Base-by-base conservation (phyloP, 1,140 invertebrate genomes). In the Eubasilissa regina region DNA sequence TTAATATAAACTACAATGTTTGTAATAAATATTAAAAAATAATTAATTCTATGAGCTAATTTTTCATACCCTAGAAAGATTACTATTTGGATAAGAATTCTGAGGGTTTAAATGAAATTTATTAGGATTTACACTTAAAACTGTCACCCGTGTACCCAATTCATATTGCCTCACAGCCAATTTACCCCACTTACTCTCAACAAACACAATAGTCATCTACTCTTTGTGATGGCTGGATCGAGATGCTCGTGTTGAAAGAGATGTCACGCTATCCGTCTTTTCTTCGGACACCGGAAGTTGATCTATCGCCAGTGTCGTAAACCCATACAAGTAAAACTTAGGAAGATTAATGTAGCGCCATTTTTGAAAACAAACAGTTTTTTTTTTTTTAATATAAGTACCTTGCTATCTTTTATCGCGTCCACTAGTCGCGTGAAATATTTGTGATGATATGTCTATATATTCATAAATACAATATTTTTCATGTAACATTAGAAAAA, bases 221-320 rank as follows among this genome's bases (percentile, higher is more conserved):
- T 58, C 17, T 9, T 15, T 21, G 55, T 15, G 55, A 58, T 15
- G 53, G 55, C 55, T 64, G 60, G 60, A 35, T 10, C 35, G 60
- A 25, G 60, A 64, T 64, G 60, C 60, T 62, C n/a, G 60, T 64
- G 60, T 25, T 25, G 60, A 64, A 64, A 64, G 60, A 64, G 60
- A 64, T 35, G 60, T 64, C 60, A 64, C 19, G 35, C 60, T 64
- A 64, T 64, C 60, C 60, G 60, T 64, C 60, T 64, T 64, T 35
- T 64, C 60, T 43, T 21, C 55, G 55, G 55, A 19, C 55, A 15
- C 60, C 19, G 60, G 60, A 64, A 64, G 60, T 64, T 64, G 60
- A 64, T 64, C 25, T 64, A 64, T 64, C 60, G 35, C 60, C 60
- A 43, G 35, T 64, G 60, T 64, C 60, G 4, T 25, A 43, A 43